Percentiles rank a stretch among this genome's conserved stretches.
Conservation (phyloP, 2,797 vertebrate genomes). For the Sebastes trivittatus region DNA sequence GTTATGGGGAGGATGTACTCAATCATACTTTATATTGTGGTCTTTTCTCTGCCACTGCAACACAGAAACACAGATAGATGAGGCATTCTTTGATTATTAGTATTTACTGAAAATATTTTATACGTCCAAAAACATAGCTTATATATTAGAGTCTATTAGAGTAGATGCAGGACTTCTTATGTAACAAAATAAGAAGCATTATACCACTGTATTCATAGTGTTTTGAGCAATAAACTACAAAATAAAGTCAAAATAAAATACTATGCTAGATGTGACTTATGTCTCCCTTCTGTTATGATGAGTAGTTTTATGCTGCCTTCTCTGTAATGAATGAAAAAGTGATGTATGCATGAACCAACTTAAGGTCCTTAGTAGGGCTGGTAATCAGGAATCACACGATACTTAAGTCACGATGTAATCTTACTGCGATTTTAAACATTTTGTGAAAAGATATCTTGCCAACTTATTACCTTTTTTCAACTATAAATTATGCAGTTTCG, state of each 20-base stretch:
- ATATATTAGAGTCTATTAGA: not conserved
- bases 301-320: not conserved
- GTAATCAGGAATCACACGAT: too few species aligned
- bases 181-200: not conserved
- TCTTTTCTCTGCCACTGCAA: not conserved
- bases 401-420: too few species aligned
- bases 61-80: not conserved
- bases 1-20: not conserved
- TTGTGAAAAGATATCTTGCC: too few species aligned
- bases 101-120: not conserved
- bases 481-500: accelerated
- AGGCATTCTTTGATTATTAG: not conserved
- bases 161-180: not conserved
- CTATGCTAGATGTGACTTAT: not conserved
- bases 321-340: not conserved
- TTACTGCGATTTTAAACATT: too few species aligned
- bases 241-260: not conserved
- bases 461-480: too few species aligned
- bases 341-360: not conserved
- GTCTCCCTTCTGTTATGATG: not conserved
- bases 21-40: not conserved
- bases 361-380: not conserved
- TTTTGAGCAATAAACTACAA: not conserved
- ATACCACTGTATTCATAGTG: not conserved
- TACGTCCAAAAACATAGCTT: not conserved